A percentile compares a stretch with the other conserved stretches of the same genome.
Evolutionary conservation across 2,797 vertebrate genomes (phyloP).

Genomic region (Tolypeutes matacus): DNA sequence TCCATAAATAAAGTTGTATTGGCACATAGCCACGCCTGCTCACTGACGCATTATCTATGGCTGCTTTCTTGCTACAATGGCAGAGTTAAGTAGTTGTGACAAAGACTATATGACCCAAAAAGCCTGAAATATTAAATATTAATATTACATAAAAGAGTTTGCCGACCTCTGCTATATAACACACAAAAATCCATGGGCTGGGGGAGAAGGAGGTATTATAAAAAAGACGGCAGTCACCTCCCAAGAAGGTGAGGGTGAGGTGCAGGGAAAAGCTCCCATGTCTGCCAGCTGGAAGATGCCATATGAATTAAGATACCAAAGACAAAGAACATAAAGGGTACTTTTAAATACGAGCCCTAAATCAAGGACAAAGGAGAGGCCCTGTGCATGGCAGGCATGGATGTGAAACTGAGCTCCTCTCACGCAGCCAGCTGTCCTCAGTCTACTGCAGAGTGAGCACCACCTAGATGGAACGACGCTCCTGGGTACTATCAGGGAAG

Average conservation of each 20-base stretch:
- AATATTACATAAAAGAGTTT: background rate
- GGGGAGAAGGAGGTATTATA: background rate
- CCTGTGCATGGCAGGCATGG: rapidly evolving
- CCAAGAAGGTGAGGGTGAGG: background rate
- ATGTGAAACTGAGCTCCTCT: background rate
- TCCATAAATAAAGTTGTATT: too few relatives aligned
- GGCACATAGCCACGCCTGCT: background rate
- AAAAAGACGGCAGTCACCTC: background rate
- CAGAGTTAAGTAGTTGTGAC: background rate
- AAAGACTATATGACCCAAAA: rapidly evolving
- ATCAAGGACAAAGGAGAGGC: background rate
- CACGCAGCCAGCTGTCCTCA: rapidly evolving
- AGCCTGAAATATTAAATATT: background rate
- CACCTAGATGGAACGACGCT: background rate
- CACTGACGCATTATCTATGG: rapidly evolving
- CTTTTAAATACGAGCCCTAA: background rate
- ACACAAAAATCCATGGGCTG: background rate
- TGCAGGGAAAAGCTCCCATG: background rate
- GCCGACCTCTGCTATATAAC: background rate
- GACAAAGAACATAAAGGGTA: background rate
- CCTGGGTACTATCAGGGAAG: background rate
- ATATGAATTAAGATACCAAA: background rate
- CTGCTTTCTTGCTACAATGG: background rate
- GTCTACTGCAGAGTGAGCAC: rapidly evolving
- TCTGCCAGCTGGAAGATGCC: background rate